Conservation (phyloP, 2,113 vertebrate genomes). For the Dunckerocampus dactyliophorus region DNA sequence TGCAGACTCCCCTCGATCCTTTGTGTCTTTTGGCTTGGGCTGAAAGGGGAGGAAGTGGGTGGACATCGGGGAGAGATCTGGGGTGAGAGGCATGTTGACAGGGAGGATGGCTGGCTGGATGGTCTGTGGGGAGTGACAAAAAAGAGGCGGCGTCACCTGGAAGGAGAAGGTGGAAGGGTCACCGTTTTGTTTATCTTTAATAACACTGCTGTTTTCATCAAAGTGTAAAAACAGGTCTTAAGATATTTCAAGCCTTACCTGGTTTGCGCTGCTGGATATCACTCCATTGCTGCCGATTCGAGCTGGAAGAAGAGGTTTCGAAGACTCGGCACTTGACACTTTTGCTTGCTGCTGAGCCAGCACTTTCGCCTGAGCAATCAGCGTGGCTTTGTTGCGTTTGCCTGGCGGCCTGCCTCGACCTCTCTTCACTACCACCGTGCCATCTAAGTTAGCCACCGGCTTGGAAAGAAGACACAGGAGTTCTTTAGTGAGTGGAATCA, state of each 20-base stretch:
- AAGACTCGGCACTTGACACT: slow-evolving; percentile 7
- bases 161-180: neutral
- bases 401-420: slow-evolving; percentile 72
- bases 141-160: slow-evolving; percentile 10
- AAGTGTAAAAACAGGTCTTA: neutral
- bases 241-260: slow-evolving; percentile 25
- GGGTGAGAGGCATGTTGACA: slow-evolving; percentile 55
- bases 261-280: slow-evolving; percentile 5
- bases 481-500: neutral
- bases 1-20: slow-evolving; percentile 31
- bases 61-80: slow-evolving; percentile 59
- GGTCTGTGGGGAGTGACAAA: slow-evolving; percentile 21
- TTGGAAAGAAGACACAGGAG: neutral
- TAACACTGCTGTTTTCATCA: neutral
- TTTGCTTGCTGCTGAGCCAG: slow-evolving; percentile 51
- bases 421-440: slow-evolving; percentile 53
- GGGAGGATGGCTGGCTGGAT: slow-evolving; percentile 39
- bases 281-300: slow-evolving; percentile 1
- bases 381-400: slow-evolving; percentile 62
- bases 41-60: slow-evolving; percentile 52
- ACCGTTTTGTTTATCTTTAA: too few relatives aligned
- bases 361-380: slow-evolving; percentile 61
- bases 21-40: slow-evolving; percentile 44
- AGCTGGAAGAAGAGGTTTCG: slow-evolving; percentile 7
- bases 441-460: slow-evolving; percentile 37